A percentile compares a stretch with the other conserved stretches of the same genome.
These are phyloP conservation scores for Hylaeus anthracinus DNA, from an alignment of 1,140 invertebrate species.

Conservation along the genomic window DNA sequence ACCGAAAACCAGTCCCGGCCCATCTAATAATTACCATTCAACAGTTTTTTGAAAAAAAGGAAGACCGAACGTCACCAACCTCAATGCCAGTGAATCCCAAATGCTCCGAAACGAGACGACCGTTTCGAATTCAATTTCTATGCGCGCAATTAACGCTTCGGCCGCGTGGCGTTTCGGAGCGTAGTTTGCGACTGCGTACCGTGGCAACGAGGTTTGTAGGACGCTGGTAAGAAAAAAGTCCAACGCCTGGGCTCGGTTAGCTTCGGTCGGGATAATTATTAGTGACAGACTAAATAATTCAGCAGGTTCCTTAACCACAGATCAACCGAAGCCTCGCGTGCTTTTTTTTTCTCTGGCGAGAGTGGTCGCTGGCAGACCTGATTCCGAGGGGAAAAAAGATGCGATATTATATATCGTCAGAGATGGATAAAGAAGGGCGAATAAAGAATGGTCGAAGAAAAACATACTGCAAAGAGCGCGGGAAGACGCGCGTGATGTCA, in stretches of 20 bases:
- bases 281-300: conserved; percentile 22
- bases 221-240: background rate
- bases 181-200: background rate
- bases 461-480: conserved; percentile 37
- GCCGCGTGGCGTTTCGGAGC: background rate
- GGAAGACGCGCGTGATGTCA: conserved; percentile 48
- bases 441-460: conserved; percentile 45
- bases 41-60: conserved; percentile 15
- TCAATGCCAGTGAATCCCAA: background rate
- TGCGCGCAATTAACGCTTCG: background rate
- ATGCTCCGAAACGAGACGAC: background rate
- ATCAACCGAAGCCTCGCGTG: background rate
- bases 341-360: background rate
- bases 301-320: background rate
- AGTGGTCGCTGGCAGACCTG: background rate
- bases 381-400: conserved; percentile 7
- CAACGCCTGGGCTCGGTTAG: background rate
- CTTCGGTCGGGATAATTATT: background rate
- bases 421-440: conserved; percentile 10
- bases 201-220: background rate
- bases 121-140: background rate
- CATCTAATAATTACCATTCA: conserved; percentile 48
- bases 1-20: conserved; percentile 13
- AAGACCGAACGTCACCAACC: background rate
- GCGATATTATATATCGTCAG: conserved; percentile 37